Evolutionary conservation across 2,797 vertebrate species (phyloP), one percentile per base, ranked within the genome.

Genomic region (Cirrhinus mrigala): DNA sequence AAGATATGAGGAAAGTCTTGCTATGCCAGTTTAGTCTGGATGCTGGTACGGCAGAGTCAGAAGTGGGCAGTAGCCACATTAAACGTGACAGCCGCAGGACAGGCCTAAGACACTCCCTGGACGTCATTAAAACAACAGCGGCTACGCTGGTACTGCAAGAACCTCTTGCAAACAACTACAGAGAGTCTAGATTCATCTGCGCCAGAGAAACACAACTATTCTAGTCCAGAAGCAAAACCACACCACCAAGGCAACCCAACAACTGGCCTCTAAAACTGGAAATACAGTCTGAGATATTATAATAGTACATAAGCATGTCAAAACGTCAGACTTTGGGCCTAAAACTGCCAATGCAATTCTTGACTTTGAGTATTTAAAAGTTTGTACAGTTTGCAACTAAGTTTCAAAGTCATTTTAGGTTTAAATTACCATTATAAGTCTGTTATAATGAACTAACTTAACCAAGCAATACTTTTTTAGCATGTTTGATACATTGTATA

Each of bases 1-100:
- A 54, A 83, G 83, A 79, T 24, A 85, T 85, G 83, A 85, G 64
- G 83, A 85, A 79, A 79, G 83, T 85, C 83, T 37, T 60, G 76
- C 64, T 56, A 2, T 68, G 77, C 81, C 56, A 46, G 75, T 74
- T 79, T 15, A 15, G 73, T 37, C 74, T 71, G 50, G 73, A 77
- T 77, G 8, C 73, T 77, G 46, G 70, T 24, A 18, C 27, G 54
- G 27, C 22, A 20, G 62, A 69, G 37, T 46, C 82, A 64, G 16
- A 60, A 62, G 50, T 70, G 29, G 27, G 27, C 37, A 52, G 80
- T 44, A 40, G 70, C 40, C 54, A 74, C 40, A 62, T 48, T 73
- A 75, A 40, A 76, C 20, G 15, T 54, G 81, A 37, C 69, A 62
- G 56, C 54, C 62, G 4, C 37, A 7, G 52, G 68, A 82, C 48